Evolutionary conservation across 2,113 vertebrate genomes (phyloP), one percentile per base, ranked within the genome.

Genomic region (Melanerpes formicivorus): DNA sequence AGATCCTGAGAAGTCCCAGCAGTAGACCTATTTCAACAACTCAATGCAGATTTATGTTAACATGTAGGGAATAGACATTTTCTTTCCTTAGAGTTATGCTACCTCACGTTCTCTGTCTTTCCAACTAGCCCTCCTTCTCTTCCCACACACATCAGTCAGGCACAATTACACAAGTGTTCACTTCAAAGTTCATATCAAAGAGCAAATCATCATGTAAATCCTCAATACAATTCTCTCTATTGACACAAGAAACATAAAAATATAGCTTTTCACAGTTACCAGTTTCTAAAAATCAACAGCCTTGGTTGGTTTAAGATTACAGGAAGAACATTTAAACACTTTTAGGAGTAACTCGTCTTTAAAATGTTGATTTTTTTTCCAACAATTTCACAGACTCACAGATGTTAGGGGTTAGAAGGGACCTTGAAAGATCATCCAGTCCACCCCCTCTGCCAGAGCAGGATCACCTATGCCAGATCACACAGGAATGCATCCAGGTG

Each of bases 41-140:
- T 1, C 19, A 37, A 46, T 7, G 42, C 5, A 34, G 26, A 15
- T 18, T 72, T 71, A 69, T 63, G 3, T 72, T 32, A 44, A 69
- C 58, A 29, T 40, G 6, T 29, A 22, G 5, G 4, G 26, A n/a
- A 74, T 1, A 83, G 60, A 34, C 4, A 19, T 46, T 85, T 74
- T 44, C 10, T 25, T 73, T 65, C n/a, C 27, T 25, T 78, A 17
- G 25, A 52, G 62, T 30, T 64, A 10, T 18, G 15, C 14, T 60
- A 12, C 37, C 42, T 34, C 0, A 0, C 52, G 21, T 74, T 55
- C 11, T 70, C 27, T 50, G 13, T 46, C 30, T 64, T 56, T 77
- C 42, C 16, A 64, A 8, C 18, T 29, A 30, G 25, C 3, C 6
- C 11, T 55, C 23, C 50, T 73, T 65, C 44, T 72, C 22, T 32